Evolutionary conservation across 2,797 vertebrate genomes (phyloP), one percentile per base, ranked within the genome.

Genomic region (Anomalospiza imberbis): DNA sequence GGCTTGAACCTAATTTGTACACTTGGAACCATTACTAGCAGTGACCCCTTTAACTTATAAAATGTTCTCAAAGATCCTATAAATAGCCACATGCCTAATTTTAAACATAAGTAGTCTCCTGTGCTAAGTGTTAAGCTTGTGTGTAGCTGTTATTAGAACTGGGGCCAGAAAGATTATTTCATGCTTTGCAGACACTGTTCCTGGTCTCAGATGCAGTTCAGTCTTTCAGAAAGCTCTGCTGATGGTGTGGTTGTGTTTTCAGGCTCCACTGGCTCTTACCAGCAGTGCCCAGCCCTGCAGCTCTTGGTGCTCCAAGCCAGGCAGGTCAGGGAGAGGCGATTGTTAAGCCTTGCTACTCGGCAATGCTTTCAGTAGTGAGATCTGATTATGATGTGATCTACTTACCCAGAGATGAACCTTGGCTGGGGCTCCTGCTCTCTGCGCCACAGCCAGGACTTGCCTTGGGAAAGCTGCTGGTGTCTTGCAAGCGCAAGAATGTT

Each of bases 41-140:
- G 51, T 79, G 76, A 89, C 91, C 79, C n/a, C 48, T 92, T 95
- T 93, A 84, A 89, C 90, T 93, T 92, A 73, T 48, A 79, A 89
- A 82, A 84, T 67, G 79, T 89, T 92, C 91, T 93, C 6, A 6
- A 92, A 73, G 73, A 57, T 72, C 44, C 92, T 92, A 89, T 94
- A 95, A 96, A 94, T 96, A 93, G n/a, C 53, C 5, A 4, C 19
- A 12, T 45, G 61, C 71, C 84, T 95, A 76, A 87, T 94, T 95
- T 96, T 95, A 94, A 94, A 72, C 84, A 29, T 70, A 84, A 93
- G 79, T 76, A 67, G 58, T 83, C 82, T 94, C 58, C 66, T 36
- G 47, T 61, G 50, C 40, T 90, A 76, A 80, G 50, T 62, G 48
- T 85, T 88, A 89, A 89, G 79, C 40, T 68, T 61, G 44, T 40